Percentiles rank a stretch among this genome's conserved stretches.
These are phyloP conservation scores for Hartigia nigra DNA, from an alignment of 2,888 invertebrate species.

Conservation along the genomic window DNA sequence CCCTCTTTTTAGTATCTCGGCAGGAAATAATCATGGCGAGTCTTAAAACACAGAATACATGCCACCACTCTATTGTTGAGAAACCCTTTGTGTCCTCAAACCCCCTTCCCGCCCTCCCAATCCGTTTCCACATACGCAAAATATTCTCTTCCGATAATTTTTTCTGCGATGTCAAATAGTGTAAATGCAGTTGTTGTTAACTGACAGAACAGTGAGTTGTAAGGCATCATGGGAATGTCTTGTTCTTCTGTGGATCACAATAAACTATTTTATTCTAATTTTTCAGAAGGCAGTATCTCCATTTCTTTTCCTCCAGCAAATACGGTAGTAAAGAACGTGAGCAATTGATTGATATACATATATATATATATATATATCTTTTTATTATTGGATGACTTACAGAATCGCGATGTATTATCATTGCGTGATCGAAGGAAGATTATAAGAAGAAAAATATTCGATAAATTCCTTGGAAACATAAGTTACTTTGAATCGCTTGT, in stretches of 20 bases:
- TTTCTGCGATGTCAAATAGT: slow-evolving; percentile 41
- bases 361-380: no score
- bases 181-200: slow-evolving; percentile 60
- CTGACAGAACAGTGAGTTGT: slow-evolving; percentile 61
- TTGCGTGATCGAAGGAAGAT: not conserved
- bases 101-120: slow-evolving; percentile 20
- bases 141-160: slow-evolving; percentile 23
- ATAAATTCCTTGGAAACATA: not conserved
- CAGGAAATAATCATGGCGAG: not conserved
- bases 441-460: not conserved
- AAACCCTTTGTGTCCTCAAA: slow-evolving; percentile 30
- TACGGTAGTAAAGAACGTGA: not conserved
- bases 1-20: not conserved
- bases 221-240: slow-evolving; percentile 61
- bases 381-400: not conserved
- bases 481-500: not conserved
- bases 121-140: slow-evolving; percentile 8
- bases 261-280: slow-evolving; percentile 64
- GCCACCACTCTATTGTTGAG: not conserved
- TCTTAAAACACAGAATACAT: not conserved
- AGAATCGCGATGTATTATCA: not conserved
- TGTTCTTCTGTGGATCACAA: slow-evolving; percentile 65
- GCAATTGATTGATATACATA: not conserved
- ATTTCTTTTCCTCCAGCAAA: not conserved
- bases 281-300: not conserved